A percentile compares a stretch with the other conserved stretches of the same genome.
Conservation (phyloP, 2,797 vertebrate species). For the Artibeus jamaicensis region DNA sequence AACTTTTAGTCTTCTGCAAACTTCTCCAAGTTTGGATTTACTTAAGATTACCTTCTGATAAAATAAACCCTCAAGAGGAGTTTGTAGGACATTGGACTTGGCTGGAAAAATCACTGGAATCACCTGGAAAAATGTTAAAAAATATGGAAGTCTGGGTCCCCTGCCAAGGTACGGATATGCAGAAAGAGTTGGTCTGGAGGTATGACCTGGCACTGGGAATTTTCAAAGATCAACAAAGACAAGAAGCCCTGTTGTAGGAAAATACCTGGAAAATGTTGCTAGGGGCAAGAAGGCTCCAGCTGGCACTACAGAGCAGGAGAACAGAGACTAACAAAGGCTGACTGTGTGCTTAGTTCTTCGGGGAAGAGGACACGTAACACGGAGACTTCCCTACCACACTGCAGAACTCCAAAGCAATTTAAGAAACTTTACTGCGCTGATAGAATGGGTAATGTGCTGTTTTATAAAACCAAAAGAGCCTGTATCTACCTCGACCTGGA, state of each 20-base stretch:
- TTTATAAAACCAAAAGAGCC: neutral
- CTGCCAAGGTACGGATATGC: neutral
- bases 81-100: neutral
- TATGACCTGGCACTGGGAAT: neutral
- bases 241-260: neutral
- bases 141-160: neutral
- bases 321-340: neutral
- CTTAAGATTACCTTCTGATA: neutral
- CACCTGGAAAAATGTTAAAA: neutral
- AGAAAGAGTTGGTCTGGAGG: neutral
- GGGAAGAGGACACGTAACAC: neutral
- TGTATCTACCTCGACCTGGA: neutral
- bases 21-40: neutral
- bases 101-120: neutral
- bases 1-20: neutral
- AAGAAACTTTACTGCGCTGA: neutral
- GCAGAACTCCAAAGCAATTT: neutral
- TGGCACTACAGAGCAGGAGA: rapidly evolving
- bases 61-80: constrained; percentile 3
- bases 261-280: neutral
- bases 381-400: neutral
- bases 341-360: neutral
- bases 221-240: neutral
- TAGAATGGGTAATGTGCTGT: neutral
- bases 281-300: neutral